Evolutionary conservation across 2,888 invertebrate species (phyloP), one percentile per base, ranked within the genome.

Genomic region (Dolomedes plantarius): DNA sequence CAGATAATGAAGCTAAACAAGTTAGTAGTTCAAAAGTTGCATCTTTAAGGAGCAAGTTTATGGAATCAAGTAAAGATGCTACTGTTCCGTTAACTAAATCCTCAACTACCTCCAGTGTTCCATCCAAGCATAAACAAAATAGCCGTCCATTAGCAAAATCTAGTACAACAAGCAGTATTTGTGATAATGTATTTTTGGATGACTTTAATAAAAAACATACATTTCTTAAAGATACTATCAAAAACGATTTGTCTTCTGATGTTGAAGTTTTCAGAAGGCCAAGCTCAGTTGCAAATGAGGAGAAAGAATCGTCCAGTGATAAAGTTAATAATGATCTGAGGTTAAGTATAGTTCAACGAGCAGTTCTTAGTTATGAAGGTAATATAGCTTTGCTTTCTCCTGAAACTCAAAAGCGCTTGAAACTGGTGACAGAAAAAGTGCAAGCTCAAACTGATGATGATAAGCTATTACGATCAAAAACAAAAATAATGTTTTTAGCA

Each of bases 301-400:
- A 23, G 27, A 36, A 16, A 36, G 39, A 36, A 36, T n/a, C 32
- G 23, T 16, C 16, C 23, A 23, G 36, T 16, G n/a, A 36, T n/a
- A 23, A 19, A 23, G 0, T 13, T 46, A 46, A 71, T 19, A 9
- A 19, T 28, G 28, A n/a, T 65, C 36, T 36, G n/a, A 76, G 76
- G 39, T 68, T 86, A 23, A 87, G 72, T 65, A 78, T 87, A n/a
- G 87, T 87, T 36, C 82, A 87, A 67, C 73, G 79, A 79, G 87
- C 87, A 19, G 74, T 87, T 9, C 82, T 87, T 7, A 87, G 87
- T 46, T 87, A 77, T 75, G 87, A 87, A 79, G 87, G 80, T 29
- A 87, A 72, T 56, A 75, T 87, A 64, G 78, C 78, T 19, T 56
- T 87, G 23, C 83, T 85, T 27, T 87, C 87, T 28, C 87, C 87